phyloP scores from a whole-genome alignment of 2,888 invertebrate species.

The Macrophya alboannulata region DNA sequence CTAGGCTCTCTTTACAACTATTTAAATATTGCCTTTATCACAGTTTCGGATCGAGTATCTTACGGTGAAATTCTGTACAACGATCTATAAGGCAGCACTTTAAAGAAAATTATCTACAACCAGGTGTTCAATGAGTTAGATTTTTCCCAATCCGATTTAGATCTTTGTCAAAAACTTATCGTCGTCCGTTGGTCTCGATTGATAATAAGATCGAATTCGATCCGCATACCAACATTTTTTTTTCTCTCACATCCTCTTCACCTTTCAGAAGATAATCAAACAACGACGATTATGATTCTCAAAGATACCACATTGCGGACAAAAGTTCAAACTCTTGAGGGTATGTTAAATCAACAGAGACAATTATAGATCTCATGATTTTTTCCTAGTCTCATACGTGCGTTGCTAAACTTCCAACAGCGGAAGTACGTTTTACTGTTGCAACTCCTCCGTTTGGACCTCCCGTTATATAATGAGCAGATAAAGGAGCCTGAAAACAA shows the following conservation, averaged over 20 bases:
- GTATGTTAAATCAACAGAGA: background rate
- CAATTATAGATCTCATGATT: background rate
- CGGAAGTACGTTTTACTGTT: conserved; percentile 82
- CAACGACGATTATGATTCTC: background rate
- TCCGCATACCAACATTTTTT: background rate
- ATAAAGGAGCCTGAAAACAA: conserved; percentile 75
- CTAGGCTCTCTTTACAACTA: conserved; percentile 30
- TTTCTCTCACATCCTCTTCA: background rate
- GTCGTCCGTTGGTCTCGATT: background rate
- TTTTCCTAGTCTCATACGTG: conserved; percentile 82
- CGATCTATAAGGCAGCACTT: background rate
- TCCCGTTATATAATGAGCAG: conserved; percentile 78
- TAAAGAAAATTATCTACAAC: background rate
- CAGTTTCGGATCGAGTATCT: conserved; percentile 27
- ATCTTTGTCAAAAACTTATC: background rate
- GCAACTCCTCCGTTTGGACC: conserved; percentile 82
- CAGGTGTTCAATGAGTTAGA: background rate
- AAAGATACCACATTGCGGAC: background rate
- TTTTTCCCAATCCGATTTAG: background rate
- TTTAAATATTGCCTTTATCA: conserved; percentile 22
- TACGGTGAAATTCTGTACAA: background rate
- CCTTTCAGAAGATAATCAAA: background rate
- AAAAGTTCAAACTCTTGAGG: background rate
- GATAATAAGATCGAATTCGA: background rate
- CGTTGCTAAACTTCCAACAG: conserved; percentile 84